Percentiles rank a stretch among this genome's conserved stretches.
These are phyloP conservation scores for Lampris megalopsis DNA, from an alignment of 2,113 vertebrate genomes.

Conservation along the genomic window DNA sequence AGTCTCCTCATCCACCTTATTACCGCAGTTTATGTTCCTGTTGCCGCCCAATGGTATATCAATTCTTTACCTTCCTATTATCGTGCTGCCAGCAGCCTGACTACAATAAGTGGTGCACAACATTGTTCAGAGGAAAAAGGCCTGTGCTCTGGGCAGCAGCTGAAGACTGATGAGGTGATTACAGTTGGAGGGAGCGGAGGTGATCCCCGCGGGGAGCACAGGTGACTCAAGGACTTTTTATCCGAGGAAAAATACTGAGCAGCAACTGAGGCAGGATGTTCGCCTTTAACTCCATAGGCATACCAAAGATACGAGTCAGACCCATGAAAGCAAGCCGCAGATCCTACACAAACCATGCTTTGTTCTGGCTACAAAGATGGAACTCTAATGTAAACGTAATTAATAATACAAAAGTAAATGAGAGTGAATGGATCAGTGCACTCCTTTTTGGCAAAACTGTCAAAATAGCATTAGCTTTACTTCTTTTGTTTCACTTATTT, in stretches of 20 bases:
- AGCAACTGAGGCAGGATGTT: constrained; percentile 19
- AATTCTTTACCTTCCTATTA: constrained; percentile 10
- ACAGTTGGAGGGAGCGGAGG: constrained; percentile 54
- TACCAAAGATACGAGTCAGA: constrained; percentile 8
- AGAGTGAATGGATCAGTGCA: no score
- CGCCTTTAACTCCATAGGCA: constrained; percentile 13
- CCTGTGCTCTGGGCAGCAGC: constrained; percentile 24
- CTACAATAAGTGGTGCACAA: constrained; percentile 21
- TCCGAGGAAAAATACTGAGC: constrained; percentile 31
- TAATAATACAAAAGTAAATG: no score
- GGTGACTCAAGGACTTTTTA: constrained; percentile 63
- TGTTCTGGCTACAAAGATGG: background rate
- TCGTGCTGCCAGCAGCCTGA: constrained; percentile 12
- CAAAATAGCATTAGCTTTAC: background rate
- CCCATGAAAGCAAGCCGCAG: background rate
- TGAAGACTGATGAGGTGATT: constrained; percentile 62
- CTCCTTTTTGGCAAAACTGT: background rate
- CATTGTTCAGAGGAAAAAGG: constrained; percentile 8
- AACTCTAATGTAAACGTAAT: no score
- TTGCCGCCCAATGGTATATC: constrained; percentile 9
- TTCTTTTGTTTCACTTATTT: constrained; percentile 5
- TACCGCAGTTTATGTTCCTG: background rate
- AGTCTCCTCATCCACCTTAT: background rate
- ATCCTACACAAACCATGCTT: background rate
- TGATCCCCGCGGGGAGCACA: constrained; percentile 51